Percentiles rank a stretch among this genome's conserved stretches.
Evolutionary conservation across 2,797 vertebrate genomes (phyloP).

Genomic region (Limosa lapponica): DNA sequence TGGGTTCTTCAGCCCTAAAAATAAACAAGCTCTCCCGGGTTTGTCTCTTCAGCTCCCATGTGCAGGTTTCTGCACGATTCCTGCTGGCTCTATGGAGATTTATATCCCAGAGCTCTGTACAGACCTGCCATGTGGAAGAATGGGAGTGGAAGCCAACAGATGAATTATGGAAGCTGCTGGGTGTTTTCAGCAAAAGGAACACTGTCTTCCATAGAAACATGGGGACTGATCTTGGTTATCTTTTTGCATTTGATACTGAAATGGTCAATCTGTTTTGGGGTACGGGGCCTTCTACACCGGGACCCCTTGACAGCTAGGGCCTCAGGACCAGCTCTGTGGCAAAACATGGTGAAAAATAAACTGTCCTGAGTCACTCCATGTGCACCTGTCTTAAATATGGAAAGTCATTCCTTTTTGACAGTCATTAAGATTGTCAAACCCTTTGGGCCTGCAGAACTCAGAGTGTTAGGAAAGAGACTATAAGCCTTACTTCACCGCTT

Average conservation of each 20-base stretch:
- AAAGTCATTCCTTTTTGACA: neutral
- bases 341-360: neutral
- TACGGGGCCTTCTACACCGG: neutral
- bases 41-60: neutral
- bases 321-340: neutral
- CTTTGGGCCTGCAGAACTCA: neutral
- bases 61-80: neutral
- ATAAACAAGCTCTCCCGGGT: constrained; percentile 37
- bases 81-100: neutral
- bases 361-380: neutral
- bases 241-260: neutral
- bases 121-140: neutral
- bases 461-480: neutral
- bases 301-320: neutral
- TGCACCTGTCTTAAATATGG: neutral
- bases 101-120: neutral
- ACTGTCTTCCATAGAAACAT: neutral
- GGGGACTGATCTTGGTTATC: neutral
- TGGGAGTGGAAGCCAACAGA: neutral
- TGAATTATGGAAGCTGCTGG: neutral
- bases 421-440: neutral
- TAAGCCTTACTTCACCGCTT: neutral
- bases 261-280: neutral
- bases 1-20: constrained; percentile 44
- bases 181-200: neutral